Evolutionary conservation across 2,113 vertebrate genomes (phyloP), one percentile per base, ranked within the genome.

Genomic region (Hemiprocne comata): DNA sequence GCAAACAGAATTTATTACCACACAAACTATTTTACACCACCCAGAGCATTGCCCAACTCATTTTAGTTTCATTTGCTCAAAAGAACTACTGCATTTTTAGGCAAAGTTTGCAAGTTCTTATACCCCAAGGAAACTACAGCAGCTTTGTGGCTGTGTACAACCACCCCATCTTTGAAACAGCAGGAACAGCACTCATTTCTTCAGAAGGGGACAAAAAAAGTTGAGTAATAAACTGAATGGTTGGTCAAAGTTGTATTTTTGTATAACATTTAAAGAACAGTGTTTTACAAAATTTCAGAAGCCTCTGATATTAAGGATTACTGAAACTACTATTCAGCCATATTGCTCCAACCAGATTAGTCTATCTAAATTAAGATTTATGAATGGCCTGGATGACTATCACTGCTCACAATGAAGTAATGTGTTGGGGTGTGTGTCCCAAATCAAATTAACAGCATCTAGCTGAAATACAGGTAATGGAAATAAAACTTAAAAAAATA

Each of bases 1-100:
- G 69, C 72, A 76, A 93, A 95, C 29, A 88, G 50, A 82, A 80
- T 48, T 57, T 90, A 93, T 8, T 91, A 50, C 67, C 78, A 79
- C 2, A 3, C 50, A 25, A 85, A 26, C 12, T 31, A 69, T 51
- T 85, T 76, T 65, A 95, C 71, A 94, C 60, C 85, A 72, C 46
- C 38, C 80, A 91, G 84, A 79, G 26, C 46, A 26, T 26, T 73
- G 62, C 85, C 75, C 23, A 80, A 58, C 42, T 18, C 29, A 15
- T 11, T 90, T 66, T 50, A 83, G 60, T 69, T 92, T 88, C 34
- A 67, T 44, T 48, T 77, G 72, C 55, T 36, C 7, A 1, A 77
- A 92, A 92, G 48, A 93, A 38, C 21, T 28, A 38, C 25, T 26
- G 48, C 42, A 64, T 48, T 74, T 89, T 84, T 29, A 80, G 75